Conservation (phyloP, 2,113 vertebrate genomes). For the Bothrops jararaca region DNA sequence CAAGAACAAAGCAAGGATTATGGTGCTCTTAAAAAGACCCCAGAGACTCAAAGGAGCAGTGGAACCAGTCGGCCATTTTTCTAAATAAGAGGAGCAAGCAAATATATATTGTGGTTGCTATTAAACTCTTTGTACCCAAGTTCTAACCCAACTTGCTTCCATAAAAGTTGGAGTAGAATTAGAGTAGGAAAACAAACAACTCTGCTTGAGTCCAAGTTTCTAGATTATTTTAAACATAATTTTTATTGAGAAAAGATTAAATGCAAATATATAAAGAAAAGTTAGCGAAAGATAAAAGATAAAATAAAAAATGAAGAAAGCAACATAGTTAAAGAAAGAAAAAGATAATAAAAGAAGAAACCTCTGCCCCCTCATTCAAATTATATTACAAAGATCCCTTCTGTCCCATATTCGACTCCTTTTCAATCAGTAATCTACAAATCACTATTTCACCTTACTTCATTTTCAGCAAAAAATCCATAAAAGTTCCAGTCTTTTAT, state of each 20-base stretch:
- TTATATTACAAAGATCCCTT: neutral
- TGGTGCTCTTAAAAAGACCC: neutral
- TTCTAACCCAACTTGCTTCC: neutral
- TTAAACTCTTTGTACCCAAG: neutral
- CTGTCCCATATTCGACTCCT: neutral
- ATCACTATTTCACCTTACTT: neutral
- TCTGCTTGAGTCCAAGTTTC: neutral
- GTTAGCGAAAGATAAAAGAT: neutral
- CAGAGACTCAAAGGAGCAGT: neutral
- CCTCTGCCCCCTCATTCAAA: neutral
- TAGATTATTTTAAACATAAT: neutral
- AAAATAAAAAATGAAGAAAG: neutral
- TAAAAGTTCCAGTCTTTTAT: neutral
- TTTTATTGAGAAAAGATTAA: neutral
- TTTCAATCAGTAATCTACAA: neutral
- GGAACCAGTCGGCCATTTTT: neutral
- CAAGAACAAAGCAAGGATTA: neutral
- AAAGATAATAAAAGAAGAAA: neutral
- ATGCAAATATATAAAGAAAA: neutral
- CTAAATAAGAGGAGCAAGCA: neutral
- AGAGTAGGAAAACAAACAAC: neutral
- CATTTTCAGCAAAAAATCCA: neutral
- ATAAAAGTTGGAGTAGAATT: neutral
- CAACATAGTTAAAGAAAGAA: neutral
- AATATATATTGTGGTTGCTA: neutral